phyloP scores from a whole-genome alignment of 2,888 invertebrate genomes.

The Calephelis perditalis region DNA sequence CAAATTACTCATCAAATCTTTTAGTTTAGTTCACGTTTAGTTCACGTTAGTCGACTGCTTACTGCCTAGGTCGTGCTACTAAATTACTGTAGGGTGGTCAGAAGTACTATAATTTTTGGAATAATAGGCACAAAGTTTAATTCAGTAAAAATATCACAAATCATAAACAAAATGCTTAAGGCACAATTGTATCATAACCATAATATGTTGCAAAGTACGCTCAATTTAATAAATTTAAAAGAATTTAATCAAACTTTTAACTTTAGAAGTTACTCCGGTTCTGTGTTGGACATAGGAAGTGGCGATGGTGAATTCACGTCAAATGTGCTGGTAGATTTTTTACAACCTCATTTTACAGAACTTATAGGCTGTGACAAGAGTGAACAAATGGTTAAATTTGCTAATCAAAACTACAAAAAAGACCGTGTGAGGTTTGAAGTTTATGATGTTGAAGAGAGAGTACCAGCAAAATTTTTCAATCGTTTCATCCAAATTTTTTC shows the following conservation, averaged over 20 bases:
- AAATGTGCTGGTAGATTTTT: not conserved
- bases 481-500: not conserved
- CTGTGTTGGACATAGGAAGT: constrained; percentile 9
- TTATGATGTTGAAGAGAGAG: not conserved
- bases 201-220: not conserved
- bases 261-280: not conserved
- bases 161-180: not conserved
- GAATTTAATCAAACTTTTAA: constrained; percentile 1
- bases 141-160: too few species aligned
- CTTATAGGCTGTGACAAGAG: constrained; percentile 4
- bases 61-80: too few species aligned
- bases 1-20: too few species aligned
- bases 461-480: not conserved
- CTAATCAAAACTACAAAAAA: not conserved
- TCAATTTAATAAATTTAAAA: not conserved
- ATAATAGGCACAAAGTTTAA: too few species aligned
- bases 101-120: too few species aligned
- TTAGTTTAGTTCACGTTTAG: too few species aligned
- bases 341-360: not conserved
- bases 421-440: constrained; percentile 8
- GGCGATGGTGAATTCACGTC: constrained; percentile 11
- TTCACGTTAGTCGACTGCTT: too few species aligned
- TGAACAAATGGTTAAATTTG: constrained; percentile 3
- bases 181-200: not conserved
- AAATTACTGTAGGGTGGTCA: too few species aligned